Evolutionary conservation across 1,140 invertebrate genomes (phyloP).

Genomic region (Bactericera cockerelli): DNA sequence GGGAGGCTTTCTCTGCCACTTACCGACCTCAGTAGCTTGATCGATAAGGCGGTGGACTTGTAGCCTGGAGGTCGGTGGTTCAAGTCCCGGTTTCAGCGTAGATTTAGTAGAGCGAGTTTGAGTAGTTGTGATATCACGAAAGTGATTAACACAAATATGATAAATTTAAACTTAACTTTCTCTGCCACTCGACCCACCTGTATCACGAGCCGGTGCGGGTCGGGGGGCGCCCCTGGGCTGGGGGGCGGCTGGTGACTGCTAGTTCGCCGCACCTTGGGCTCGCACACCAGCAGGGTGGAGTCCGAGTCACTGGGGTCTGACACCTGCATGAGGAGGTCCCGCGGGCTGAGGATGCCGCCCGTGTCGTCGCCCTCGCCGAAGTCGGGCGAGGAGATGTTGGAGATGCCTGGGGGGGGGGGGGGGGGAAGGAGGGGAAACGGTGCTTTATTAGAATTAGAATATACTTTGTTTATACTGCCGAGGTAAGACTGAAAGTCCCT

Average conservation of each 20-base stretch:
- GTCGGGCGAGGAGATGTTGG: conserved; percentile 72
- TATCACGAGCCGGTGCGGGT: conserved; percentile 64
- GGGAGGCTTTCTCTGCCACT: too few species aligned
- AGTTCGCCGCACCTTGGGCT: conserved; percentile 32
- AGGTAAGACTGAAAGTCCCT: too few species aligned
- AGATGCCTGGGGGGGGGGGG: conserved; percentile 47
- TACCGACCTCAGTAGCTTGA: too few species aligned
- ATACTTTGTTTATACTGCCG: too few species aligned
- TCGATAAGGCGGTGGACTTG: too few species aligned
- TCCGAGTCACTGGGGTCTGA: conserved; percentile 75
- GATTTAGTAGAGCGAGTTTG: too few species aligned
- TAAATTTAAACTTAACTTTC: too few species aligned
- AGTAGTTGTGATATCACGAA: too few species aligned
- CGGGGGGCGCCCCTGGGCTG: conserved; percentile 29
- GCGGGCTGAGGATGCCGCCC: conserved; percentile 40
- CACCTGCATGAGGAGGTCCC: conserved; percentile 57
- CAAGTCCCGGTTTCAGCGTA: too few species aligned
- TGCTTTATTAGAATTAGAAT: conserved; percentile 36
- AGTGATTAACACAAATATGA: too few species aligned
- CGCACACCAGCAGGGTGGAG: conserved; percentile 36
- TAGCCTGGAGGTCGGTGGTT: too few species aligned
- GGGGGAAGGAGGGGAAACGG: neutral
- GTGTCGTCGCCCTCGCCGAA: conserved; percentile 59
- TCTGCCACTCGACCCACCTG: too few species aligned
- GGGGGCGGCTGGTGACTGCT: conserved; percentile 6